Conservation (phyloP, 37 sponge, comb jelly and placozoan species). For the Theonella swinhoei region DNA sequence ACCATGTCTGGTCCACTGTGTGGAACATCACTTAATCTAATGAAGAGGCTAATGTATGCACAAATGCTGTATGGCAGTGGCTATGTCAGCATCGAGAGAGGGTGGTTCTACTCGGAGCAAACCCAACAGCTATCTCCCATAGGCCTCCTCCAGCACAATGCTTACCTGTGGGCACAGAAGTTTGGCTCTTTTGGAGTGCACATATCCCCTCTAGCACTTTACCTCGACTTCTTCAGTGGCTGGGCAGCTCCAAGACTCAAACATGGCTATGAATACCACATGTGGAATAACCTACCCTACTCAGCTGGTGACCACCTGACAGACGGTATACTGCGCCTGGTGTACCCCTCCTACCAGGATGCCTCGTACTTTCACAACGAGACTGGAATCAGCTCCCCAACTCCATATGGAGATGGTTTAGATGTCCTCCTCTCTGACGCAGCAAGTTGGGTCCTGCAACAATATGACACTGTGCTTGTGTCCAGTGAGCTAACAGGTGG, state of each 20-base stretch:
- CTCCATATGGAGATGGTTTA: constrained; percentile 56
- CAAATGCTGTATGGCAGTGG: constrained; percentile 65
- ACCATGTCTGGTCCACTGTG: constrained; percentile 42
- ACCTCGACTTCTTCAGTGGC: constrained; percentile 51
- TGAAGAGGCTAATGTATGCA: constrained; percentile 63
- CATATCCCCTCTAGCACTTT: constrained; percentile 34
- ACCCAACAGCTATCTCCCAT: constrained; percentile 29
- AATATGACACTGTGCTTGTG: constrained; percentile 49
- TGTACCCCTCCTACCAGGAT: constrained; percentile 64
- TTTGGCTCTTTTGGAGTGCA: constrained; percentile 13
- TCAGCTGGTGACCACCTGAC: constrained; percentile 47
- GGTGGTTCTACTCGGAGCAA: constrained; percentile 33
- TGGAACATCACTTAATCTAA: constrained; percentile 59
- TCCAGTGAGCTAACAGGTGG: constrained; percentile 20
- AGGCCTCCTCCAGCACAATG: constrained; percentile 46
- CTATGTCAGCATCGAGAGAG: constrained; percentile 55
- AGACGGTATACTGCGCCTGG: constrained; percentile 40
- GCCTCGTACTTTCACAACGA: constrained; percentile 66
- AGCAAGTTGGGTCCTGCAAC: constrained; percentile 34
- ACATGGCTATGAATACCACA: constrained; percentile 5
- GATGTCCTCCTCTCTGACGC: constrained; percentile 61
- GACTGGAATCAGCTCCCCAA: constrained; percentile 55
- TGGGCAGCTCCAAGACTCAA: constrained; percentile 45
- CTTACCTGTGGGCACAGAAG: constrained; percentile 22
- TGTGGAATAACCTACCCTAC: constrained; percentile 55